Evolutionary conservation across 2,888 invertebrate species (phyloP).

Genomic region (Junonia oenone): DNA sequence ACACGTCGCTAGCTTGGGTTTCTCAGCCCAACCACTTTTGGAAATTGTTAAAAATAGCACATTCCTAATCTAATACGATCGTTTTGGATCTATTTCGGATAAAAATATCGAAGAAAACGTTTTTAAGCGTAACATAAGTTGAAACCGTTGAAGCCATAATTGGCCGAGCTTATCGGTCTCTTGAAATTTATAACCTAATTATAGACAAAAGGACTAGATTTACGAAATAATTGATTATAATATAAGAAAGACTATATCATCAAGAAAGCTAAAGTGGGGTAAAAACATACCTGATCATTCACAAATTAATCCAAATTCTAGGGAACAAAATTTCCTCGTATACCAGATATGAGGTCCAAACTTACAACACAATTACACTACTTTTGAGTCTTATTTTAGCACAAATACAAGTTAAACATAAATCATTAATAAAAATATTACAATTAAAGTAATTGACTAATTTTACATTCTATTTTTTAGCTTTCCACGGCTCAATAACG

Average conservation of each 20-base stretch:
- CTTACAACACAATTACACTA: conserved; percentile 44
- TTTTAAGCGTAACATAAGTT: conserved; percentile 30
- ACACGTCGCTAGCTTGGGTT: conserved; percentile 78
- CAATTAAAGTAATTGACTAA: conserved; percentile 37
- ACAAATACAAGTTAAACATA: conserved; percentile 33
- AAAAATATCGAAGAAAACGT: conserved; percentile 10
- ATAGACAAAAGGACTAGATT: conserved; percentile 41
- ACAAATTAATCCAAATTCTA: conserved; percentile 62
- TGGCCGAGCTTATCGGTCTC: conserved; percentile 73
- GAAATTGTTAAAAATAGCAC: conserved; percentile 75
- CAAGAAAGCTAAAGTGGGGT: conserved; percentile 35
- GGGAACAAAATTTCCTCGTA: conserved; percentile 51
- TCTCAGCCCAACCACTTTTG: conserved; percentile 70
- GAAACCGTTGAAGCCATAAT: conserved; percentile 55
- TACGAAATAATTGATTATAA: conserved; percentile 23
- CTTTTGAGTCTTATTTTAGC: conserved; percentile 32
- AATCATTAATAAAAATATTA: conserved; percentile 27
- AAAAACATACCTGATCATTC: conserved; percentile 73
- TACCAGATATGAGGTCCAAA: conserved; percentile 47
- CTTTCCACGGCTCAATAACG: conserved; percentile 78
- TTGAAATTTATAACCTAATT: conserved; percentile 73
- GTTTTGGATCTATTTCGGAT: conserved; percentile 18
- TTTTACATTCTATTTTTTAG: conserved; percentile 56
- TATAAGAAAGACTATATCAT: conserved; percentile 36
- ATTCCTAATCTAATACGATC: conserved; percentile 44